Conservation (phyloP, 2,797 vertebrate genomes). For the Pteropus rufus region DNA sequence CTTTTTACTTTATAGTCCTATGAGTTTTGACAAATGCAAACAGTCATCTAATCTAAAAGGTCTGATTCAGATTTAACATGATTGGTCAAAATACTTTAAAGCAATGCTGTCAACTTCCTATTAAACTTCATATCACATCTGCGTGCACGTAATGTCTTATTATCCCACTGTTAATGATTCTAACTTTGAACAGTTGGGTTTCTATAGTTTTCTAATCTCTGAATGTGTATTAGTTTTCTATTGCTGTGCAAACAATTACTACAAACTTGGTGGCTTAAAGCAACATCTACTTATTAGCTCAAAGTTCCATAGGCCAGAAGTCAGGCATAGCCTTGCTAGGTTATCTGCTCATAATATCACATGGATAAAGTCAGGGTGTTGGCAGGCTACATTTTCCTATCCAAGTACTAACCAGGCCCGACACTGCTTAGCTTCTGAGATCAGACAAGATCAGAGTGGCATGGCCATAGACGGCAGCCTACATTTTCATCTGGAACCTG, state of each 20-base stretch:
- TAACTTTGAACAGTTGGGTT: neutral
- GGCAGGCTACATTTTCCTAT: neutral
- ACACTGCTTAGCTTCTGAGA: too few relatives aligned
- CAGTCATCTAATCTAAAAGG: neutral
- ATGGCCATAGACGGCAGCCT: neutral
- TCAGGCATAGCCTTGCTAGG: too few relatives aligned
- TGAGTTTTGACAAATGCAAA: conserved; percentile 27
- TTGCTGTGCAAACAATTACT: neutral
- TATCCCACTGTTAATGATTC: neutral
- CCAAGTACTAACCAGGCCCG: too few relatives aligned
- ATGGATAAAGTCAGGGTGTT: neutral
- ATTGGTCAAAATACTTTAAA: conserved; percentile 20
- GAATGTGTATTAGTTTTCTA: neutral
- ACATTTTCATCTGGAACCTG: neutral
- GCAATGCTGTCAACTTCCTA: neutral
- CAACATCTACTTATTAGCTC: neutral
- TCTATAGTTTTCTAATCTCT: neutral
- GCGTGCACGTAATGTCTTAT: neutral
- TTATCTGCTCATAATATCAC: neutral
- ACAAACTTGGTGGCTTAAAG: neutral
- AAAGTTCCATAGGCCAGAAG: neutral
- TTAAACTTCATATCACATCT: neutral
- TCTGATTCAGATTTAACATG: conserved; percentile 11
- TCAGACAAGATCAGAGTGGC: too few relatives aligned
- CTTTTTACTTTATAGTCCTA: neutral